Conservation (phyloP, 2,888 invertebrate genomes). For the Dryocosmus kuriphilus region DNA sequence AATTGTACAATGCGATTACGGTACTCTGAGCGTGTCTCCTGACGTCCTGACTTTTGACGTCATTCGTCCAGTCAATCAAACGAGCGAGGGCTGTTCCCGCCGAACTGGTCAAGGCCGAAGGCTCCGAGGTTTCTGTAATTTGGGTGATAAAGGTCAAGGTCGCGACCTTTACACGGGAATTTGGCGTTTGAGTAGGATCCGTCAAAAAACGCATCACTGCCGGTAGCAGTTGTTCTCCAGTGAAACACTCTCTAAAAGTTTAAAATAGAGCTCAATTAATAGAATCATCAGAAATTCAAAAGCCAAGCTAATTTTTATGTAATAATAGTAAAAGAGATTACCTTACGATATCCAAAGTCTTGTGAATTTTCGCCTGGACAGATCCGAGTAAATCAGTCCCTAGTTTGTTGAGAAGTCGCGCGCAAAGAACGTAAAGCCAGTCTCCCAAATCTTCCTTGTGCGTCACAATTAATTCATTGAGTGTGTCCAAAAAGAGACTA, state of each 20-base stretch:
- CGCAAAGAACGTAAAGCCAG: slow-evolving; percentile 95
- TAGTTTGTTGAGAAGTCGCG: slow-evolving; percentile 91
- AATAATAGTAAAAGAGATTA: slow-evolving; percentile 63
- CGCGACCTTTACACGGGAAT: slow-evolving; percentile 87
- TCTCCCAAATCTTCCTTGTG: slow-evolving; percentile 93
- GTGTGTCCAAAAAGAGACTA: slow-evolving; percentile 94
- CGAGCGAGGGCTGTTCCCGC: slow-evolving; percentile 72
- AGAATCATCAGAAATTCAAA: neutral
- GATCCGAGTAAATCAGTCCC: slow-evolving; percentile 95
- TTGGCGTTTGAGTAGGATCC: slow-evolving; percentile 96
- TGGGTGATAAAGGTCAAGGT: slow-evolving; percentile 84
- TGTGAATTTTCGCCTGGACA: slow-evolving; percentile 93
- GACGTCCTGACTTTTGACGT: slow-evolving; percentile 85
- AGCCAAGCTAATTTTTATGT: neutral
- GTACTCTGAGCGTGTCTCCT: slow-evolving; percentile 82
- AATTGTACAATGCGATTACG: slow-evolving; percentile 92
- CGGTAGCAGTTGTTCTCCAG: slow-evolving; percentile 81
- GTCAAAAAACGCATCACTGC: slow-evolving; percentile 87
- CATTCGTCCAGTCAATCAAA: slow-evolving; percentile 80
- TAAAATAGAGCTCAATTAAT: neutral
- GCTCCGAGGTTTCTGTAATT: slow-evolving; percentile 83
- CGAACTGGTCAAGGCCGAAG: slow-evolving; percentile 69
- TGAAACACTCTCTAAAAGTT: slow-evolving; percentile 79
- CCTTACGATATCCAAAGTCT: slow-evolving; percentile 89
- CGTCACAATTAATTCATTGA: slow-evolving; percentile 91